Conservation (phyloP, 2,113 vertebrate genomes). For the Erythrocercus mccallii region DNA sequence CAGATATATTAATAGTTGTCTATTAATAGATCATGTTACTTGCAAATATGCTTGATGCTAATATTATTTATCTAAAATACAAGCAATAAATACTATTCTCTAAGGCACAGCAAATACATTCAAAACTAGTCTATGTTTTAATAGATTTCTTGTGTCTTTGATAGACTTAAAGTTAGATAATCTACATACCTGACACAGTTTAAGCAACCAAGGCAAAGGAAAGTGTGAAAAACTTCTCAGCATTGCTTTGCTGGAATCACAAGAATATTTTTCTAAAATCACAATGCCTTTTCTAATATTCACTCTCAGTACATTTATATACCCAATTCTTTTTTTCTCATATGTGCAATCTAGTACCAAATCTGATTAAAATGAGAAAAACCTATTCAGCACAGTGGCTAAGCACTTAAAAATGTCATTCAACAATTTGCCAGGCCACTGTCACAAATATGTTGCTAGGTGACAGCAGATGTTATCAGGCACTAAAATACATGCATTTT, state of each 20-base stretch:
- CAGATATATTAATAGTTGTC: background rate
- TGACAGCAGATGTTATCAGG: slow-evolving; percentile 50
- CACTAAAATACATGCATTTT: slow-evolving; percentile 27
- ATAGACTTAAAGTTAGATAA: background rate
- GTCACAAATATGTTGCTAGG: slow-evolving; percentile 58
- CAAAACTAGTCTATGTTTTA: background rate
- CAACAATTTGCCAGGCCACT: slow-evolving; percentile 15
- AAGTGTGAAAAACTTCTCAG: background rate
- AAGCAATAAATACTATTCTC: background rate
- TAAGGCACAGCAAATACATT: background rate
- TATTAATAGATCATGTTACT: background rate
- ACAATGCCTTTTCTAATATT: background rate
- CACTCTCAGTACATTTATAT: background rate
- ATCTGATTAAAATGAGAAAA: background rate
- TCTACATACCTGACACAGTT: background rate
- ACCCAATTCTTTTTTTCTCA: background rate
- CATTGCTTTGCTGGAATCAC: background rate
- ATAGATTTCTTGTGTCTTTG: background rate
- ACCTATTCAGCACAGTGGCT: background rate
- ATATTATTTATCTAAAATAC: background rate
- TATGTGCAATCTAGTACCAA: background rate
- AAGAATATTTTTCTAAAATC: background rate
- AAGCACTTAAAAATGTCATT: slow-evolving; percentile 33
- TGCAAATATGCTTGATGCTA: background rate
- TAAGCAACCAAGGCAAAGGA: background rate